Evolutionary conservation across 2,797 vertebrate genomes (phyloP), one percentile per base, ranked within the genome.

Genomic region (Hoplostethus atlanticus): DNA sequence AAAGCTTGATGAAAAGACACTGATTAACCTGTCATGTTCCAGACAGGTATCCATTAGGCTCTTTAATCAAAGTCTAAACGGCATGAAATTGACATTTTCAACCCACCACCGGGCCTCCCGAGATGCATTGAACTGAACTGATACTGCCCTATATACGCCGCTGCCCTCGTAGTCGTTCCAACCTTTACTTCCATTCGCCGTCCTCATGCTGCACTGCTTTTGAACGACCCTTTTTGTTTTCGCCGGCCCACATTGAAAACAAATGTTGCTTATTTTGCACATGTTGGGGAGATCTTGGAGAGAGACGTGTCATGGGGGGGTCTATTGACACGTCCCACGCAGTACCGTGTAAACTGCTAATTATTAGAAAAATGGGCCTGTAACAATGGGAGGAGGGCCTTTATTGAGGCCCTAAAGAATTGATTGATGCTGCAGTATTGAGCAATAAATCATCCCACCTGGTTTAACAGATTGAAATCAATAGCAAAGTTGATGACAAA

Each of bases 81-180:
- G 89, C 92, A 92, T 94, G 91, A 94, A 94, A 94, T 95, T 92
- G 86, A 93, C 93, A 94, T 95, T 94, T 92, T 91, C 88, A 90
- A 80, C 84, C 81, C 54, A 71, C 71, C 76, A 72, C 71, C 72
- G 66, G 69, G 77, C 77, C 69, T 59, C 60, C 28, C 17, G 28
- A 81, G 86, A 81, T 51, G 79, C 88, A 81, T 46, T 78, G 84
- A 86, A 81, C 76, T 85, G 86, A 71, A 61, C 64, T 68, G 88
- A 80, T 81, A 34, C 76, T 77, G 78, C 59, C 68, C 75, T 52
- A 77, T 79, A 85, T 21, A 21, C 34, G 73, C 76, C 76, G 62
- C 68, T 38, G 80, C 71, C 28, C 73, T 65, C 64, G 62, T 66
- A 68, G 79, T 75, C 67, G 57, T 56, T 79, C 58, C 55, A 73